Evolutionary conservation across 2,113 vertebrate species (phyloP).

Genomic region (Plestiodon gilberti): DNA sequence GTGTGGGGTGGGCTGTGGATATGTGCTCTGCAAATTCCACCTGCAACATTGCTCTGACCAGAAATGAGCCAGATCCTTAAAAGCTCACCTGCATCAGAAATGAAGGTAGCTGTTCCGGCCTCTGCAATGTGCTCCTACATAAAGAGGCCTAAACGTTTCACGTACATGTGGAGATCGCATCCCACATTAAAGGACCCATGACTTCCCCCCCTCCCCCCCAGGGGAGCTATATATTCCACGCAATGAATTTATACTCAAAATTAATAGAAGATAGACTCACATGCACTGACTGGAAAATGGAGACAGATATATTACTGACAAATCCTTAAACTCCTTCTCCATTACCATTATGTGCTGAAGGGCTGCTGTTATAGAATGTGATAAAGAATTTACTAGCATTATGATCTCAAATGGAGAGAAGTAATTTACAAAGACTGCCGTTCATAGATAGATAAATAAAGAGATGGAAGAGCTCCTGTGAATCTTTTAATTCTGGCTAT

Average conservation of each 20-base stretch:
- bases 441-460: background rate
- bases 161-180: background rate
- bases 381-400: conserved; percentile 6
- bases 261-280: background rate
- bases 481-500: background rate
- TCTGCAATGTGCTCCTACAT: background rate
- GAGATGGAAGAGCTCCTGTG: background rate
- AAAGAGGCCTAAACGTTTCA: background rate
- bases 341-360: background rate
- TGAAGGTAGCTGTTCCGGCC: background rate
- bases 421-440: background rate
- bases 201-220: background rate
- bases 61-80: background rate
- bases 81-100: background rate
- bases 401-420: conserved; percentile 6
- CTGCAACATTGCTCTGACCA: too few relatives aligned
- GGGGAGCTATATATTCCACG: background rate
- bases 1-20: too few relatives aligned
- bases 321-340: background rate
- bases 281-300: background rate
- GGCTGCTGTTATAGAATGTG: background rate
- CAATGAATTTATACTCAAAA: background rate
- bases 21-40: too few relatives aligned
- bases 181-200: background rate
- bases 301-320: background rate